Base-by-base conservation (phyloP, 2,888 invertebrate species). In the Drosophila mayaguana region DNA sequence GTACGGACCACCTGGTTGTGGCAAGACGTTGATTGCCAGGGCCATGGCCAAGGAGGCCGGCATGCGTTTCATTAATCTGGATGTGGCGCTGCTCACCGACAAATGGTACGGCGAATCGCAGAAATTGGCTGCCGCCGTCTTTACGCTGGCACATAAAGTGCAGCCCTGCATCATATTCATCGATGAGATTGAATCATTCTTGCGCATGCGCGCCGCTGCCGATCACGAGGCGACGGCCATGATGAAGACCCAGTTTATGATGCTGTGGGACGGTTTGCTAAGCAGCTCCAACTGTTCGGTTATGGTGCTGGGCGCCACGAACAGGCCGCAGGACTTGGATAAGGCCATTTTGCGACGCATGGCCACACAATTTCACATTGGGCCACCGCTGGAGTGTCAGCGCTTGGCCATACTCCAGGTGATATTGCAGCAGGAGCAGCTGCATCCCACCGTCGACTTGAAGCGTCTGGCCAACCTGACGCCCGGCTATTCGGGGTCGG, bases 171-270 rank as follows among this genome's bases (percentile, higher is more conserved):
- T 98, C 53, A 96, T 98, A 74, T 97, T 98, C 90, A 95, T 98
- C 91, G 99, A 99, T 93, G 99, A 99, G 94, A 99, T 99, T 86
- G 99, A 99, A 93, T 98, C 99, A 14, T 98, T 99, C 93, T 94
- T 99, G 81, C 95, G 99, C 69, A 95, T 96, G 60, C 95, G 99
- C 71, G 97, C 96, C 76, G 94, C 96, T 0, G 96, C 96, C 85
- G 99, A 99, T 93, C 99, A 99, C 92, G 99, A 99, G 93, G 98
- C 98, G 0, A 99, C 99, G 0, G 98, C 98, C 32, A 99, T 99
- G 98, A 98, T 99, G 97, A 99, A 99, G 94, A 98, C 99, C 0
- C 99, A 99, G 94, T 99, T 99, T 93, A 99, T 99, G 99, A 98
- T 98, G 80, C 94, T 98, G 77, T 99, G 99, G 99, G 99, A 99